A percentile compares a stretch with the other conserved stretches of the same genome.
phyloP scores from a whole-genome alignment of 2,888 invertebrate species.

The Hypomecis punctinalis region DNA sequence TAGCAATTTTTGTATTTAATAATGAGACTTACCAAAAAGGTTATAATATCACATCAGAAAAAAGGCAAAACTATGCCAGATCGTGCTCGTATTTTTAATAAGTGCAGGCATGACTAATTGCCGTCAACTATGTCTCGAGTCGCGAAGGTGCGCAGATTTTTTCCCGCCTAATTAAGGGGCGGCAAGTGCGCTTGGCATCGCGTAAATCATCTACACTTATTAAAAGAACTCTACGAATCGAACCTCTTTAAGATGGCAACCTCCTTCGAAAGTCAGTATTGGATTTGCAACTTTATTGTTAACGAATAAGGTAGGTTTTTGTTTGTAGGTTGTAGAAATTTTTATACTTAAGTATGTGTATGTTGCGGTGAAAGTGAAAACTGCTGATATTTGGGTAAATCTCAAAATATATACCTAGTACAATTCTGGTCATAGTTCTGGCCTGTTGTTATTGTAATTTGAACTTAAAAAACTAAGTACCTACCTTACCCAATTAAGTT shows the following conservation, averaged over 20 bases:
- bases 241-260: constrained; percentile 73
- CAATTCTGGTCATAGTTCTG: too few relatives aligned
- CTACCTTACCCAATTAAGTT: too few relatives aligned
- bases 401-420: too few relatives aligned
- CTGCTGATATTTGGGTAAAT: background rate
- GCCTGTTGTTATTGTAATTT: too few relatives aligned
- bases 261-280: constrained; percentile 47
- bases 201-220: constrained; percentile 83
- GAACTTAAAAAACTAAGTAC: too few relatives aligned
- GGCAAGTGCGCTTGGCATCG: constrained; percentile 73
- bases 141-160: constrained; percentile 63
- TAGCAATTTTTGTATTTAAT: too few relatives aligned
- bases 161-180: constrained; percentile 75
- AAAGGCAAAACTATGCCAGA: constrained; percentile 6
- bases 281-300: constrained; percentile 33
- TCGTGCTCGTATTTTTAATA: constrained; percentile 30
- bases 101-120: constrained; percentile 42
- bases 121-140: constrained; percentile 48
- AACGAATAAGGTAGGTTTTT: constrained; percentile 35
- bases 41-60: too few relatives aligned
- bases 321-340: constrained; percentile 1
- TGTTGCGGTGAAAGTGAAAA: constrained; percentile 1
- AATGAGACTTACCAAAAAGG: too few relatives aligned
- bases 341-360: constrained; percentile 43
- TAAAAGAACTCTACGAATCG: constrained; percentile 80